Conservation (phyloP, 1,140 invertebrate species). For the Temnothorax nylanderi region DNA sequence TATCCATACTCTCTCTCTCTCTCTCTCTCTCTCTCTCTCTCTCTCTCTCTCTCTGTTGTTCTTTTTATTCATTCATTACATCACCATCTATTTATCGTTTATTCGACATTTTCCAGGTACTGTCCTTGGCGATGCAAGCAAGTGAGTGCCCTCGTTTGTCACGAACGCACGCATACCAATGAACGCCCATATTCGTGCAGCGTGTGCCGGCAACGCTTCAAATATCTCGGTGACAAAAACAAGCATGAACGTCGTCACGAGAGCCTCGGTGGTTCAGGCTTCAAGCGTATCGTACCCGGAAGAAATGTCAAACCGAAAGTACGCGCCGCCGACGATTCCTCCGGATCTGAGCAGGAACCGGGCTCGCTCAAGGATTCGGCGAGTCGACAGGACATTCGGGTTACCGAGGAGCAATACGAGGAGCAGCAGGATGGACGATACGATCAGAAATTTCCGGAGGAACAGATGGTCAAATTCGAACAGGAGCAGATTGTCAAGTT, state of each 20-base stretch:
- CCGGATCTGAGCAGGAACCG: slow-evolving; percentile 77
- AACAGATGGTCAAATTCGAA: slow-evolving; percentile 75
- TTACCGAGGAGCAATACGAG: slow-evolving; percentile 65
- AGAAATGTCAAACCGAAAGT: slow-evolving; percentile 75
- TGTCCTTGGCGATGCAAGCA: slow-evolving; percentile 84
- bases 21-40: no score
- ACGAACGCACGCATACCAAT: slow-evolving; percentile 98
- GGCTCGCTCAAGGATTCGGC: neutral
- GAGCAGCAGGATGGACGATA: slow-evolving; percentile 63
- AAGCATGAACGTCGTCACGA: slow-evolving; percentile 84
- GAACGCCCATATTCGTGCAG: slow-evolving; percentile 99
- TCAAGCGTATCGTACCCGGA: slow-evolving; percentile 81
- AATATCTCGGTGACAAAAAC: slow-evolving; percentile 93
- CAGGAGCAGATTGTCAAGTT: slow-evolving; percentile 77
- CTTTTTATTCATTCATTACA: neutral
- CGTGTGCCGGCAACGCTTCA: slow-evolving; percentile 98
- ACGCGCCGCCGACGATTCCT: slow-evolving; percentile 68
- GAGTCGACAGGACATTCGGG: slow-evolving; percentile 37
- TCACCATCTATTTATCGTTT: slow-evolving; percentile 7
- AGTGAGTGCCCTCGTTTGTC: slow-evolving; percentile 86
- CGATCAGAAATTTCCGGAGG: slow-evolving; percentile 55
- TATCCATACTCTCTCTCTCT: neutral
- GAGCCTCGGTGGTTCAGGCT: slow-evolving; percentile 82
- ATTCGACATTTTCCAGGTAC: slow-evolving; percentile 59
- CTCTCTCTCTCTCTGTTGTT: neutral